Base-by-base conservation (phyloP, 1,140 invertebrate species). In the Euwallacea fornicatus region DNA sequence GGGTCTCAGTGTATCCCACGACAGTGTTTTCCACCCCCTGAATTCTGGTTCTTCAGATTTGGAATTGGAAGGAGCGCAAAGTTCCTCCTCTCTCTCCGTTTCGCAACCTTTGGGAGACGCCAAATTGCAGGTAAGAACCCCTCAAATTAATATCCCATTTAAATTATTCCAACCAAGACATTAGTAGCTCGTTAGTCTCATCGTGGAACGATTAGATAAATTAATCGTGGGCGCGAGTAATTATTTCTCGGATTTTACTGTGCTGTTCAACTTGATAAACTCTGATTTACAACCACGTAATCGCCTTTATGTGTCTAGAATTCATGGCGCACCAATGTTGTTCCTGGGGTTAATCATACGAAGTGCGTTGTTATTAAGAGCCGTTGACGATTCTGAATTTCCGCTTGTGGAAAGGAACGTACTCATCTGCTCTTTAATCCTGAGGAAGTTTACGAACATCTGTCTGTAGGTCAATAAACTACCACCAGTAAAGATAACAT, bases 1-100 rank as follows among this genome's bases (percentile, higher is more conserved):
- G 80, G 80, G 83, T 78, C 83, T 92, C 66, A 91, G 90, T 60
- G 88, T 91, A 72, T 92, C 90, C 6, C 90, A 92, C 80, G 90
- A 92, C 83, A 91, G 89, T 66, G 89, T 92, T 74, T 92, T 92
- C 83, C 82, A 85, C 58, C 86, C 86, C 9, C 84, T 84, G 16
- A 77, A 79, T 69, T 82, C 81, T 7, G 81, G 80, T 21, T 78
- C 78, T 15, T 82, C 81, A 41, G 79, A 80, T 65, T 71, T 80
- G 43, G 81, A 82, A 54, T 71, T 83, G 71, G 80, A 81, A 60
- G 78, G 74, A 3, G 80, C 79, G 4, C 79, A 80, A 63, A 81
- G 80, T 75, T 79, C 81, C 2, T 81, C 80, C 7, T 82, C 81
- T 7, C 74, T 82, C 15, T 80, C 77, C 13, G 77, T 81, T 59